Percentiles rank a stretch among this genome's conserved stretches.
phyloP scores from a whole-genome alignment of 2,113 vertebrate genomes.

The Syngnathoides biaculeatus region DNA sequence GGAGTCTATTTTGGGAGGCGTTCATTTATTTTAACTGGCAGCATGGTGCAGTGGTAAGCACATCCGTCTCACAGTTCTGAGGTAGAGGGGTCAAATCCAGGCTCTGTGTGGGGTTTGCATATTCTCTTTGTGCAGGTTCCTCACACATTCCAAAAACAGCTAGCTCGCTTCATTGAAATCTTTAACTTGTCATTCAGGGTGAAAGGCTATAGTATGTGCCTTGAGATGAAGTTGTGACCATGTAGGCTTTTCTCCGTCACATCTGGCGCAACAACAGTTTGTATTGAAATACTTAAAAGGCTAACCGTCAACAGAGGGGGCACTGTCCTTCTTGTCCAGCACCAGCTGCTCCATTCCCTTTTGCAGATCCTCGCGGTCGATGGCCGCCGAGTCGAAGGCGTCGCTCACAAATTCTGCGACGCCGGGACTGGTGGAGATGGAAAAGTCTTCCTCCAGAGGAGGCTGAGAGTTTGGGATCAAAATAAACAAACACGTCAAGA shows the following conservation, averaged over 20 bases:
- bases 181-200: no score
- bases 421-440: slow-evolving; percentile 92
- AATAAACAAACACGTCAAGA: neutral
- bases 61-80: no score
- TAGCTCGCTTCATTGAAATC: no score
- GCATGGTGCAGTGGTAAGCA: no score
- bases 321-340: slow-evolving; percentile 84
- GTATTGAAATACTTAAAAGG: neutral
- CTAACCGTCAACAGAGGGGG: slow-evolving; percentile 76
- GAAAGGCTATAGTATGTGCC: no score
- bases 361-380: slow-evolving; percentile 90
- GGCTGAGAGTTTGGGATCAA: no score
- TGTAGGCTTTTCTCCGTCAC: no score
- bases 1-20: neutral
- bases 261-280: neutral
- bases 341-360: slow-evolving; percentile 98
- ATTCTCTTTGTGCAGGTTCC: no score
- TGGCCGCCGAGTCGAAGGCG: slow-evolving; percentile 83
- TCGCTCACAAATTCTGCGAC: slow-evolving; percentile 97
- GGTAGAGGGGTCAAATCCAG: no score
- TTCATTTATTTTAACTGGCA: neutral
- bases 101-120: no score
- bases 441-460: slow-evolving; percentile 81
- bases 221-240: no score
- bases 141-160: no score